phyloP scores from a whole-genome alignment of 92 coral and sea anemone genomes.

The Epizoanthus illoricatus region DNA sequence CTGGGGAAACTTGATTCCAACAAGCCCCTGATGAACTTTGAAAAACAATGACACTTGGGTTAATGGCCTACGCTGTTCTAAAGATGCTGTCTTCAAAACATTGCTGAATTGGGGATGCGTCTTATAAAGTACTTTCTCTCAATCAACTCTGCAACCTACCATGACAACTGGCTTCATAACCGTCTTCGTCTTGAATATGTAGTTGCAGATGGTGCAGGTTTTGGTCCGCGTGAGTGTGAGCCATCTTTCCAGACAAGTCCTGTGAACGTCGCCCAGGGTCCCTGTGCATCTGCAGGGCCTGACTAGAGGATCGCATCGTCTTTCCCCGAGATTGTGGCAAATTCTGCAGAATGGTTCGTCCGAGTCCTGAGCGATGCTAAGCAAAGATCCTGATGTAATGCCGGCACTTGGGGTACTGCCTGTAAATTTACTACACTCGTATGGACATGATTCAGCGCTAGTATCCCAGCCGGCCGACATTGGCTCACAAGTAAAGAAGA shows the following conservation, averaged over 20 bases:
- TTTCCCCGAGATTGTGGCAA: slow-evolving; percentile 44
- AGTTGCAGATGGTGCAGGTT: slow-evolving; percentile 55
- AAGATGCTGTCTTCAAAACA: too few relatives aligned
- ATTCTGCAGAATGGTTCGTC: slow-evolving; percentile 52
- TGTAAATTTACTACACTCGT: slow-evolving; percentile 9
- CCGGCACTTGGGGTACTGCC: neutral
- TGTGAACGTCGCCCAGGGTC: slow-evolving; percentile 63
- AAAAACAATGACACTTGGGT: too few relatives aligned
- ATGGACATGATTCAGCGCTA: neutral
- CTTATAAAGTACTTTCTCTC: too few relatives aligned
- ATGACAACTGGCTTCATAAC: slow-evolving; percentile 42
- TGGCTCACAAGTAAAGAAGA: neutral
- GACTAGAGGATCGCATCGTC: slow-evolving; percentile 41
- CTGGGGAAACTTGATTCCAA: too few relatives aligned
- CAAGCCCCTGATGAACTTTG: too few relatives aligned
- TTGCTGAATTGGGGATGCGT: too few relatives aligned
- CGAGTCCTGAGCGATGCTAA: neutral
- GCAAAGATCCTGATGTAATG: neutral
- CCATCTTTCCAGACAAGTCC: slow-evolving; percentile 54
- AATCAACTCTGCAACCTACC: slow-evolving; percentile 30
- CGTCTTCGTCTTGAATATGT: slow-evolving; percentile 46
- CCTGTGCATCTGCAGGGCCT: slow-evolving; percentile 65
- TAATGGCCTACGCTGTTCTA: too few relatives aligned
- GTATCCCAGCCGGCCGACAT: neutral
- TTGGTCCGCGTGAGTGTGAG: slow-evolving; percentile 37